Evolutionary conservation across 1,140 invertebrate genomes (phyloP), one percentile per base, ranked within the genome.

Genomic region (Lucilia cuprina): DNA sequence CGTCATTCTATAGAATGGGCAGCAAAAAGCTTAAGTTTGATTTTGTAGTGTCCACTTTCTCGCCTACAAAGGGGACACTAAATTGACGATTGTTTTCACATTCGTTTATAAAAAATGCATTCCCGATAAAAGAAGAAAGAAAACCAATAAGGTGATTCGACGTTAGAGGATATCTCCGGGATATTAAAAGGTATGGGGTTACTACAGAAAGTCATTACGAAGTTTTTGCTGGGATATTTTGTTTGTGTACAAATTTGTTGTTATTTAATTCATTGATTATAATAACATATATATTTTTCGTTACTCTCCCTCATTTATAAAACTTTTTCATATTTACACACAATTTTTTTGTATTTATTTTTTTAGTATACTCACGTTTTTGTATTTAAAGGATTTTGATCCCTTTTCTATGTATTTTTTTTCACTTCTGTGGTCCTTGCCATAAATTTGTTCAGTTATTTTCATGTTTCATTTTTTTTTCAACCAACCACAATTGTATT

Each of bases 351-450:
- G 19, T 49, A 49, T 80, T 50, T 50, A 78, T 41, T 78, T 80
- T 49, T 80, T 49, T 25, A 80, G 77, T 50, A 80, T 80, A 49
- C 74, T 77, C 74, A 77, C 74, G 74, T 77, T 77, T 80, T 80
- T 47, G 77, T 35, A 77, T 77, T 77, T 77, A 77, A 77, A 77
- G 77, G 41, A 49, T 80, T 49, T 80, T 49, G 19, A 35, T 50
- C 41, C 77, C 25, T 80, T 47, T 30, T 17, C 34, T 14, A 10
- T 30, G 4, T 9, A 74, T 30, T 74, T 74, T 35, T 77, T 77
- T 77, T 77, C n/a, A 5, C 14, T 30, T 35, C 30, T 35, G 4
- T 30, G 17, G 50, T 55, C 50, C 50, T 55, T 55, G 17, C 50
- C 50, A 55, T 55, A 55, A 41, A 41, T 65, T 65, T 65, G 55